A percentile compares a stretch with the other conserved stretches of the same genome.
These are phyloP conservation scores for Pheosia gnoma DNA, from an alignment of 2,888 invertebrate species.

Conservation along the genomic window DNA sequence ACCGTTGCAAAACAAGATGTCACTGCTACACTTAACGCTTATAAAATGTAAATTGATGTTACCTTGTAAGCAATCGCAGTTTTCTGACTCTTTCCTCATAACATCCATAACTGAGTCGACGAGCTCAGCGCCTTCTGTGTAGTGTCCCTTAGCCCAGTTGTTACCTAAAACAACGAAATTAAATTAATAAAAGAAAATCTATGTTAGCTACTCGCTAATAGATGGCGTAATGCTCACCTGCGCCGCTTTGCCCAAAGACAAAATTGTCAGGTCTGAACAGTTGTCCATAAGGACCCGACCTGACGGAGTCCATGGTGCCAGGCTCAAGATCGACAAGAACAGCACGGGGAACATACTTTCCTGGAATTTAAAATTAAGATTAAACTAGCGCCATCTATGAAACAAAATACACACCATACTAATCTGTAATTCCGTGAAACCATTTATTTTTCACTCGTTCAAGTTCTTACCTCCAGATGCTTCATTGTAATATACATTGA, in stretches of 20 bases:
- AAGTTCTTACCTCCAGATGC: conserved; percentile 79
- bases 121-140: conserved; percentile 90
- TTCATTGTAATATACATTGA: conserved; percentile 92
- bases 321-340: conserved; percentile 94
- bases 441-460: background rate
- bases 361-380: conserved; percentile 45
- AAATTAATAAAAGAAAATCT: background rate
- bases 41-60: conserved; percentile 2
- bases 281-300: conserved; percentile 91
- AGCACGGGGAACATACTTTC: conserved; percentile 93
- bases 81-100: conserved; percentile 87
- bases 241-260: conserved; percentile 92
- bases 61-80: conserved; percentile 91
- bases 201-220: conserved; percentile 12
- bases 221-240: conserved; percentile 68
- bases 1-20: too few relatives aligned
- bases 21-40: too few relatives aligned
- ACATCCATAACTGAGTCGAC: conserved; percentile 87
- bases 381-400: conserved; percentile 6
- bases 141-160: conserved; percentile 87
- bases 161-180: conserved; percentile 48
- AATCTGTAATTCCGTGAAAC: too few relatives aligned
- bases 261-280: conserved; percentile 95
- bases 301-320: conserved; percentile 94
- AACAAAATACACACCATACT: background rate